phyloP scores from a whole-genome alignment of 2,113 vertebrate genomes.

The Odobenus rosmarus region DNA sequence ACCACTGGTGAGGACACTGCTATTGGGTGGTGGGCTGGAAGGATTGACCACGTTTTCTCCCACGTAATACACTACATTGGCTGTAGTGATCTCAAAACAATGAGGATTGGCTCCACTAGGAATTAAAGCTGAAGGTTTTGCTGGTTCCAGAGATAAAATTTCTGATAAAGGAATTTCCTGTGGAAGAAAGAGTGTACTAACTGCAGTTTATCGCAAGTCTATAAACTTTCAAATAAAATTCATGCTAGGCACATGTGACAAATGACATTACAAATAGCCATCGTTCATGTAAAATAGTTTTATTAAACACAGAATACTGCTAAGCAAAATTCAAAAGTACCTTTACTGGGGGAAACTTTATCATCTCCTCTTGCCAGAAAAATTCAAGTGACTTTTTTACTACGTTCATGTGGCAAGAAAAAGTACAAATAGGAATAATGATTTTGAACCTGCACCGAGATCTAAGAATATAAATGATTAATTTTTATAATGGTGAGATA shows the following conservation, averaged over 20 bases:
- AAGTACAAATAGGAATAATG: not conserved
- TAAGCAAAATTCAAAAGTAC: not conserved
- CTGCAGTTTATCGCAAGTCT: constrained; percentile 38
- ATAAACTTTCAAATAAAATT: constrained; percentile 7
- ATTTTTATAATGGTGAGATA: not conserved
- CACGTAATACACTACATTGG: constrained; percentile 93
- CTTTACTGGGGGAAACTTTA: not conserved
- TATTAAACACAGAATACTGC: not conserved
- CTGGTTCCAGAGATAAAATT: constrained; percentile 95
- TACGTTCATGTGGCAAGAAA: not conserved
- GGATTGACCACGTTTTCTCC: constrained; percentile 91
- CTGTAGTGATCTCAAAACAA: constrained; percentile 97
- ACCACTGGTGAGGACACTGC: constrained; percentile 89
- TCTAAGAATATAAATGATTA: not conserved
- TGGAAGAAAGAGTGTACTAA: constrained; percentile 52
- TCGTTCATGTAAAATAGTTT: not conserved
- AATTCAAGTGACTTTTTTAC: not conserved
- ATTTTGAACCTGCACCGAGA: not conserved
- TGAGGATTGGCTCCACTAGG: constrained; percentile 92
- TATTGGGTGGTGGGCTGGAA: constrained; percentile 83
- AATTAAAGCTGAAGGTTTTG: constrained; percentile 90
- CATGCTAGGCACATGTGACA: not conserved
- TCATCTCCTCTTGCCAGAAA: not conserved
- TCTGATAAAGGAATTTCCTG: constrained; percentile 99
- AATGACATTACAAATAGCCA: not conserved